These are phyloP conservation scores for Gobiocypris rarus DNA, from an alignment of 2,113 vertebrate species.

Conservation along the genomic window DNA sequence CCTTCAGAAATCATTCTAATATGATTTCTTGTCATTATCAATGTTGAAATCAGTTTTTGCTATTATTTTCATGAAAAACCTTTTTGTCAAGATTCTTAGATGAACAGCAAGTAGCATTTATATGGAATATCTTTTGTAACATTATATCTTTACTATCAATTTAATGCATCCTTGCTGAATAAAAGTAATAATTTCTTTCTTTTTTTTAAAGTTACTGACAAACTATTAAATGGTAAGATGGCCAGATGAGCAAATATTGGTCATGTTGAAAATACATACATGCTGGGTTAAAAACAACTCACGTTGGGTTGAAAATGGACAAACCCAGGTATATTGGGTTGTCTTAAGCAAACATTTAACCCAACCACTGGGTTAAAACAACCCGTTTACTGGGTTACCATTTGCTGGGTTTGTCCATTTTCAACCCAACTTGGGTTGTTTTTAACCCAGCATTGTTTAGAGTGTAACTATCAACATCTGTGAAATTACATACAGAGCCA, in stretches of 20 bases:
- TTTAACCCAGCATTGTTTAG: no score
- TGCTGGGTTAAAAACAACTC: no score
- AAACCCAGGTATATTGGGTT: no score
- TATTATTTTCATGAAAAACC: background rate
- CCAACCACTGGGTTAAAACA: no score
- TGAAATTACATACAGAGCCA: background rate
- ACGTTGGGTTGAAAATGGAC: no score
- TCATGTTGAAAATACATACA: background rate
- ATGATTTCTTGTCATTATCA: background rate
- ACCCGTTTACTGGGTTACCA: no score
- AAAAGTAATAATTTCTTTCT: background rate
- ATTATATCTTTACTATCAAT: background rate
- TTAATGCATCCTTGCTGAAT: background rate
- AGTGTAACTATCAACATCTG: no score
- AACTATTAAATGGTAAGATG: background rate
- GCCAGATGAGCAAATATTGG: background rate
- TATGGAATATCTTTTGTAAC: background rate
- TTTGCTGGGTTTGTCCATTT: no score
- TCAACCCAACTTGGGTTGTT: no score
- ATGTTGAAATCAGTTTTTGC: background rate
- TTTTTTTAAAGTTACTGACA: background rate
- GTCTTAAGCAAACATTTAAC: no score
- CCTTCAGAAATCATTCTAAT: background rate
- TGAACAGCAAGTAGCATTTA: background rate
- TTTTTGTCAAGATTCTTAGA: background rate